Base-by-base conservation (phyloP, 2,888 invertebrate species). In the Pseudococcus longispinus region DNA sequence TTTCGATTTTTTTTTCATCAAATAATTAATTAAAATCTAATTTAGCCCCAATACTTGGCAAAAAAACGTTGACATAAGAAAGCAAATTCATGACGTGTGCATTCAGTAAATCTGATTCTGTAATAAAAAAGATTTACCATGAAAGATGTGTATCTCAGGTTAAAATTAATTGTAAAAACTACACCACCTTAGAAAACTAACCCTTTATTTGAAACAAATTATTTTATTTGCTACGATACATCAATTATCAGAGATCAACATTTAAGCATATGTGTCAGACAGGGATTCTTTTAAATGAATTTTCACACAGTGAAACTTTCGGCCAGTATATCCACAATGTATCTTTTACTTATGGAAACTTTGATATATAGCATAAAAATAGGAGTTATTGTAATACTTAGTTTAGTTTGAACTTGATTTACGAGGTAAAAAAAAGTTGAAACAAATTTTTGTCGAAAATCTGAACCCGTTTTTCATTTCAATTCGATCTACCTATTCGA, bases 341-440 rank as follows among this genome's bases (percentile, higher is more conserved):
- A 80, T 13, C 77, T 80, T 80, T 80, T 80, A 42, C n/a, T 70
- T 80, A 20, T 37, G 13, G 42, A 42, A 80, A 42, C 20, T 42
- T 80, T 37, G 42, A 80, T 42, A 42, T 80, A 80, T 42, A 13
- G 77, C 77, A 80, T 80, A 20, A 80, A 70, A 80, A 80, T 42
- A 42, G 3, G 37, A 42, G 42, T 80, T 80, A 80, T 80, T 37
- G 42, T 42, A 80, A 80, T 80, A 51, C 51, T 51, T 51, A 42
- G 23, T 42, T 80, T 13, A 37, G 42, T 42, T 42, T 42, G 11
- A 80, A 42, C 11, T 80, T 80, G 77, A 80, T 80, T 80, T 80
- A 80, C 77, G 77, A 80, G 37, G 29, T 15, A 60, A 70, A 77
- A 77, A 32, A 74, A 74, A 32, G 74, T 74, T 42, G 20, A 80